These are phyloP conservation scores for Nibea coibor DNA, from an alignment of 2,113 vertebrate species.

Conservation along the genomic window DNA sequence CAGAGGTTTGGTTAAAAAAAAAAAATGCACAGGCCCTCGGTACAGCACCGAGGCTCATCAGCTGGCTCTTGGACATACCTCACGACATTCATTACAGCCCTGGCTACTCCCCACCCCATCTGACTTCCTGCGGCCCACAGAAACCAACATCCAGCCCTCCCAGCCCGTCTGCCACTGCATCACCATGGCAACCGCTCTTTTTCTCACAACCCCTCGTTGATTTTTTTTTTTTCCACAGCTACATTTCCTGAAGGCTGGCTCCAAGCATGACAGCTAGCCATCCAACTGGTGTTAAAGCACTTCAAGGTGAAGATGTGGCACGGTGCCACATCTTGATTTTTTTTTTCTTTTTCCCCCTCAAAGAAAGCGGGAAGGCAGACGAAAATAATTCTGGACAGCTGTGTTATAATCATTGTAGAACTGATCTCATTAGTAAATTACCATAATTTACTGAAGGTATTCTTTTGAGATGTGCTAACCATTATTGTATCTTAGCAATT, in stretches of 20 bases:
- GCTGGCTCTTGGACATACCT: constrained; percentile 42
- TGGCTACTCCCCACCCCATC: constrained; percentile 32
- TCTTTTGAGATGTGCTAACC: constrained; percentile 54
- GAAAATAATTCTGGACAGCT: constrained; percentile 54
- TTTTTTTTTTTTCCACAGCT: constrained; percentile 41
- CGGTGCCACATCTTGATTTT: constrained; percentile 18
- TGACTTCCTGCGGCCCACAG: constrained; percentile 54
- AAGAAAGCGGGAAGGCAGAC: constrained; percentile 18
- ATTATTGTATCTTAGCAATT: constrained; percentile 48
- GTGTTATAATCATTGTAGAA: constrained; percentile 55
- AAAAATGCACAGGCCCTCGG: constrained; percentile 5
- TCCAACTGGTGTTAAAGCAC: constrained; percentile 42
- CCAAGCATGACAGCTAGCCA: constrained; percentile 51
- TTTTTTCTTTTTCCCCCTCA: too few species aligned
- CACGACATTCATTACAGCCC: constrained; percentile 44
- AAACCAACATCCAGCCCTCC: constrained; percentile 59
- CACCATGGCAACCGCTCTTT: constrained; percentile 69
- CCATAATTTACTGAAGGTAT: constrained; percentile 55
- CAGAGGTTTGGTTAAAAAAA: not conserved
- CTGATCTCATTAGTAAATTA: constrained; percentile 71
- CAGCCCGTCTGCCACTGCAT: constrained; percentile 47
- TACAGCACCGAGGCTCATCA: constrained; percentile 21
- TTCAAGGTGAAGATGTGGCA: constrained; percentile 40
- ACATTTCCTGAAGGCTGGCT: constrained; percentile 60
- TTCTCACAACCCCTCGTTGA: constrained; percentile 44